Evolutionary conservation across 2,113 vertebrate genomes (phyloP), one percentile per base, ranked within the genome.

Genomic region (Paramormyrops kingsleyae): DNA sequence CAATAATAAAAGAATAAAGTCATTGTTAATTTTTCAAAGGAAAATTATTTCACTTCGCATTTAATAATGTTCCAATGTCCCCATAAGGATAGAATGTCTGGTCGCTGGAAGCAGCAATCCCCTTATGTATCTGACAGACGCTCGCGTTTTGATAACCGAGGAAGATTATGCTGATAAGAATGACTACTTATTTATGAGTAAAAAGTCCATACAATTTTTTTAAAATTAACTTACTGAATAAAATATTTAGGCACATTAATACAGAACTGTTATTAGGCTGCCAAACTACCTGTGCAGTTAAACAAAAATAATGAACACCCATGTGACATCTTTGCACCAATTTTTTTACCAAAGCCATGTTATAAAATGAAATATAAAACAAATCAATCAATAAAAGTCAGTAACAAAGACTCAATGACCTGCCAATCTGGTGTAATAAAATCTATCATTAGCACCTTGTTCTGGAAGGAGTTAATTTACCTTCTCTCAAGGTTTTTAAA

Each of bases 401-500:
- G 35, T 77, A 77, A 77, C 12, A 77, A 15, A 77, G 70, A 77
- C 62, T 66, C 5, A 77, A 77, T 77, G 35, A 39, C 31, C 31
- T 17, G 70, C 35, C 70, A 77, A 12, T 77, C 9, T 77, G 35
- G 31, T 39, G 70, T 39, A 77, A 77, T 39, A 39, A 46, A 46
- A 84, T 84, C 9, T 31, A 21, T 47, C 9, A 56, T 83, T 44
- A 85, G 21, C 83, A 53, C 44, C 31, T 44, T 74, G 4, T 50
- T n/a, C n/a, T 24, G 9, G 7, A 17, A 35, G 3, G 21, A 42
- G 12, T 49, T 19, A 10, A 74, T 27, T 93, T 92, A 99, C 98
- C 98, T 96, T 95, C 96, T 74, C 94, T 96, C 86, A 99, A 95
- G 0, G 97, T 99, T 89, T 10, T 88, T 77, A 97, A 91, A 89